A percentile compares a stretch with the other conserved stretches of the same genome.
These are phyloP conservation scores for Mola mola DNA, from an alignment of 2,113 vertebrate species.

Conservation along the genomic window DNA sequence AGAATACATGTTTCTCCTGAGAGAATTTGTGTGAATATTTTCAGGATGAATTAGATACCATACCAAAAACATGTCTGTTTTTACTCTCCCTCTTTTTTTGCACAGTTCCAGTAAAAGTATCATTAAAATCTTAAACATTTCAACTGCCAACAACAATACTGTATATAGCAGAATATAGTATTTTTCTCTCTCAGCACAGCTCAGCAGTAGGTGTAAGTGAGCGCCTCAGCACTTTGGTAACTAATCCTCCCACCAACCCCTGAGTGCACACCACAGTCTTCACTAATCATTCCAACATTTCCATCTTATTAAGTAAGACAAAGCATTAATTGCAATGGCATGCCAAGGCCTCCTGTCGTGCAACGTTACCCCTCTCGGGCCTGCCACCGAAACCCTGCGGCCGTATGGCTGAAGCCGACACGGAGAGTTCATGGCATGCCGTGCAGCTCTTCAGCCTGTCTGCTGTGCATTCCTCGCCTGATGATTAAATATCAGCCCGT, in stretches of 20 bases:
- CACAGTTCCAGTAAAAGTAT: conserved; percentile 22
- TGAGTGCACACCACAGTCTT: conserved; percentile 48
- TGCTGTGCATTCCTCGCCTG: conserved; percentile 58
- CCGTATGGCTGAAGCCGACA: conserved; percentile 30
- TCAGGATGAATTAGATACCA: neutral
- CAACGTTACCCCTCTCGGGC: conserved; percentile 51
- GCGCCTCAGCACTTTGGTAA: conserved; percentile 49
- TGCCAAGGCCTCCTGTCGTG: conserved; percentile 58
- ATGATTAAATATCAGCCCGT: conserved; percentile 71
- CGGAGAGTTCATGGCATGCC: conserved; percentile 49
- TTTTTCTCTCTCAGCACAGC: conserved; percentile 15
- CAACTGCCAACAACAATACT: conserved; percentile 21
- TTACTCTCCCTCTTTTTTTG: too few relatives aligned
- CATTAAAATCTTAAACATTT: conserved; percentile 9
- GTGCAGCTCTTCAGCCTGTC: conserved; percentile 52
- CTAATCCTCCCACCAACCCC: conserved; percentile 51
- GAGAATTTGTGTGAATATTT: neutral
- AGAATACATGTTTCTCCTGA: neutral
- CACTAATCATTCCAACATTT: conserved; percentile 74
- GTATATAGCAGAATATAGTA: conserved; percentile 6
- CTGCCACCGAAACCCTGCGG: conserved; percentile 46
- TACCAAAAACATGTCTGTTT: neutral
- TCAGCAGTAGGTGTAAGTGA: conserved; percentile 52
- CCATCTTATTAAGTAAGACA: conserved; percentile 76
- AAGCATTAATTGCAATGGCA: conserved; percentile 73